A percentile compares a stretch with the other conserved stretches of the same genome.
phyloP scores from a whole-genome alignment of 2,113 vertebrate species.

The Lichenostomus cassidix region DNA sequence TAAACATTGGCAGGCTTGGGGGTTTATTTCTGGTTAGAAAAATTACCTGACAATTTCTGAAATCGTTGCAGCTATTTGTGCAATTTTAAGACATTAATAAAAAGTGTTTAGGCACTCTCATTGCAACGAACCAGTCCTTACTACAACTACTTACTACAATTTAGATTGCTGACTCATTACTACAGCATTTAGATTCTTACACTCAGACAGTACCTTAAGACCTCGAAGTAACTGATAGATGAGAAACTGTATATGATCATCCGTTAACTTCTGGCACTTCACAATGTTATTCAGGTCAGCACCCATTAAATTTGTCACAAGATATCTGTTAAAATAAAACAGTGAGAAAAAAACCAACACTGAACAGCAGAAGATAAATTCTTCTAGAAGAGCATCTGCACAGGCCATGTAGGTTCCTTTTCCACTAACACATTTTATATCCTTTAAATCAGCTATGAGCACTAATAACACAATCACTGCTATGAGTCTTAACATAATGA shows the following conservation, averaged over 20 bases:
- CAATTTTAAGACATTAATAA: background rate
- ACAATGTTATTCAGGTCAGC: slow-evolving; percentile 98
- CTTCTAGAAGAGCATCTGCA: background rate
- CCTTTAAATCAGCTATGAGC: background rate
- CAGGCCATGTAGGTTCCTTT: background rate
- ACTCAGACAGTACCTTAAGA: slow-evolving; percentile 84
- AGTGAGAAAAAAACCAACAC: background rate
- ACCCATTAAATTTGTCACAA: slow-evolving; percentile 97
- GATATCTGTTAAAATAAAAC: slow-evolving; percentile 80
- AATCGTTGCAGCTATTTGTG: background rate
- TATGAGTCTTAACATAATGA: background rate
- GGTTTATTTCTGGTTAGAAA: background rate
- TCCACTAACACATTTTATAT: background rate
- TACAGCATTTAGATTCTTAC: background rate
- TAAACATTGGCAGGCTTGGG: background rate
- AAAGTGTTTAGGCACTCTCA: background rate
- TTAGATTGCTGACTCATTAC: background rate
- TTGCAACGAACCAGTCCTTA: background rate
- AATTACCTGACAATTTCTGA: background rate
- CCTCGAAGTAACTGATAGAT: slow-evolving; percentile 95
- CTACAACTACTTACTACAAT: background rate
- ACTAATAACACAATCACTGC: background rate
- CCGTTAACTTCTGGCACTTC: slow-evolving; percentile 94
- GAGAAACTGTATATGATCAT: slow-evolving; percentile 97
- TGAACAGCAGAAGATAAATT: background rate